These are phyloP conservation scores for Drosophila recens DNA, from an alignment of 2,888 invertebrate genomes.

Conservation along the genomic window DNA sequence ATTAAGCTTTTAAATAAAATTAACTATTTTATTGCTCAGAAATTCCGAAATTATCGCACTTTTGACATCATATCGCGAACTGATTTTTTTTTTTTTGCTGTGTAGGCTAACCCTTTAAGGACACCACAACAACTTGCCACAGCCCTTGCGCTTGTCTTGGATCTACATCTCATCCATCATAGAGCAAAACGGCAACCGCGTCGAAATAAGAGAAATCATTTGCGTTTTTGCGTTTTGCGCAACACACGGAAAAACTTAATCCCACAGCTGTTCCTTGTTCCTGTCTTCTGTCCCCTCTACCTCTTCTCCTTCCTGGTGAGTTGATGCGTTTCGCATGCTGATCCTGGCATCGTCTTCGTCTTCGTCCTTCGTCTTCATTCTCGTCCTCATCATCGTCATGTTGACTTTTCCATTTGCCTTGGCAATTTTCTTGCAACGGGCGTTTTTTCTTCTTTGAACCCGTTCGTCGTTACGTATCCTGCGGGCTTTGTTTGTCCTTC, in stretches of 20 bases:
- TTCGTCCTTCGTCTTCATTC: conserved; percentile 31
- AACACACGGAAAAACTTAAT: conserved; percentile 48
- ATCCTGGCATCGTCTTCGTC: conserved; percentile 42
- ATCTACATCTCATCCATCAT: conserved; percentile 32
- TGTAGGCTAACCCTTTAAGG: conserved; percentile 27
- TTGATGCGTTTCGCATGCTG: conserved; percentile 46
- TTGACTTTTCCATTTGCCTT: conserved; percentile 79
- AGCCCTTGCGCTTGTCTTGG: too few species aligned
- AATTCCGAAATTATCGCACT: too few species aligned
- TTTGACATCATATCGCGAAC: too few species aligned
- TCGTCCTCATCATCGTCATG: conserved; percentile 42
- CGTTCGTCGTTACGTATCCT: conserved; percentile 60
- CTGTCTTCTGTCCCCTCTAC: not conserved
- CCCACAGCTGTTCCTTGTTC: conserved; percentile 1
- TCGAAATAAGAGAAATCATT: conserved; percentile 77
- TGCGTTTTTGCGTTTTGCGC: conserved; percentile 65
- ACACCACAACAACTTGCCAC: conserved; percentile 21
- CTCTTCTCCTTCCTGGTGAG: not conserved
- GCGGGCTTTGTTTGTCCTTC: conserved; percentile 74
- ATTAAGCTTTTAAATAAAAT: not conserved
- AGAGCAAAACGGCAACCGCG: conserved; percentile 46
- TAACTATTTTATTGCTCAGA: not conserved
- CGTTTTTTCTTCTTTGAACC: conserved; percentile 57
- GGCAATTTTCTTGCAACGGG: conserved; percentile 68
- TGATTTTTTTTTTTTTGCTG: too few species aligned